These are phyloP conservation scores for Dasyornis broadbenti DNA, from an alignment of 2,113 vertebrate species.

Conservation along the genomic window DNA sequence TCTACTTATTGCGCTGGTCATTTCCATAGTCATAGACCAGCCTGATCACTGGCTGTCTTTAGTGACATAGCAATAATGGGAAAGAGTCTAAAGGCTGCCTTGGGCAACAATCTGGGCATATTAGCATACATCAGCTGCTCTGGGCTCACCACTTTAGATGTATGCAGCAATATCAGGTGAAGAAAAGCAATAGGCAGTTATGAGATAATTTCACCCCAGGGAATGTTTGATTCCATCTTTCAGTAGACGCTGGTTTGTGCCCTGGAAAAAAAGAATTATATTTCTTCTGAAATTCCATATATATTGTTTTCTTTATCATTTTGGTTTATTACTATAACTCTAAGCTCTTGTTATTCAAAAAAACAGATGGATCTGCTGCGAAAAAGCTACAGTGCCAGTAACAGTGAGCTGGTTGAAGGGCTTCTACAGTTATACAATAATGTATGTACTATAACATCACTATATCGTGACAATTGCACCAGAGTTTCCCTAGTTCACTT, in stretches of 20 bases:
- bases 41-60: neutral
- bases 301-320: neutral
- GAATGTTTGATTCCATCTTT: neutral
- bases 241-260: neutral
- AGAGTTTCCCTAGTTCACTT: neutral
- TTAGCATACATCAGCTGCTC: neutral
- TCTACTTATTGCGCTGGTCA: neutral
- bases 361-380: neutral
- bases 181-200: conserved; percentile 37
- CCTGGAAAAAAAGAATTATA: neutral
- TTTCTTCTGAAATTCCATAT: neutral
- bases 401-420: fast-evolving
- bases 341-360: neutral
- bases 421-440: neutral
- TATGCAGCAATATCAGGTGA: neutral
- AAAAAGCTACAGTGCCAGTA: neutral
- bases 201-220: conserved; percentile 10
- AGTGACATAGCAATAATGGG: neutral
- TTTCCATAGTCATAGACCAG: conserved; percentile 29
- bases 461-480: neutral
- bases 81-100: neutral
- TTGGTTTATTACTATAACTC: neutral
- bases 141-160: neutral
- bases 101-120: neutral
- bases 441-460: neutral